Conservation (phyloP, 2,888 invertebrate species). For the Acholoe squamosa region DNA sequence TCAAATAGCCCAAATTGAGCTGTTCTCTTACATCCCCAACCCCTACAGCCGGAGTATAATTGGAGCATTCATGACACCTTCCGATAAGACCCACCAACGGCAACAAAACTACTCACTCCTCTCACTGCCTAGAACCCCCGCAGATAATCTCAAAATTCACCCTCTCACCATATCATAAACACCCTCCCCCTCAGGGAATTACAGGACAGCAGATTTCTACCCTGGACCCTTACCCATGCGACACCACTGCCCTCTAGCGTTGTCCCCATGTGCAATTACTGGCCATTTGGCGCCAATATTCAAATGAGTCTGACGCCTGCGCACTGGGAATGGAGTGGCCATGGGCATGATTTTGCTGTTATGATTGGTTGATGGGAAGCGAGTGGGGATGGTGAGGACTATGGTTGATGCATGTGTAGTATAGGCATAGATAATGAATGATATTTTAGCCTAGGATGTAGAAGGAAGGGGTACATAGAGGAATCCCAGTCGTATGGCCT, state of each 20-base stretch:
- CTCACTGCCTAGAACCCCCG: neutral
- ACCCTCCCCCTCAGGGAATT: too few relatives aligned
- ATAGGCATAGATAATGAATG: neutral
- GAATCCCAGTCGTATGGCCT: too few relatives aligned
- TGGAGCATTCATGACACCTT: conserved; percentile 28
- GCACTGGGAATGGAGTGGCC: neutral
- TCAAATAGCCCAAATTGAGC: too few relatives aligned
- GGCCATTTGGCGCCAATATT: neutral
- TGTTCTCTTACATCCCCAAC: too few relatives aligned
- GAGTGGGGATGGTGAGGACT: neutral
- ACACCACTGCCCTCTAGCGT: neutral
- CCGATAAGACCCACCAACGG: neutral
- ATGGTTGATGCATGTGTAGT: neutral
- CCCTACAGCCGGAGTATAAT: neutral
- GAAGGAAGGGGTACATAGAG: too few relatives aligned
- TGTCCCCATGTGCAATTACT: neutral
- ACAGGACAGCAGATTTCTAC: too few relatives aligned
- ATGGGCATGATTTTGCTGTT: neutral
- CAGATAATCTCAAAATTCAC: neutral
- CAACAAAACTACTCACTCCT: neutral
- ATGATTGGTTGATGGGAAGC: conserved; percentile 5
- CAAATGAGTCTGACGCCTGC: conserved; percentile 20
- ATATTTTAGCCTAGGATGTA: neutral
- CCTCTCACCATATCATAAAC: too few relatives aligned
- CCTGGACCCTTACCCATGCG: neutral